A percentile compares a stretch with the other conserved stretches of the same genome.
Evolutionary conservation across 2,888 invertebrate species (phyloP).

Genomic region (Plutella xylostella): DNA sequence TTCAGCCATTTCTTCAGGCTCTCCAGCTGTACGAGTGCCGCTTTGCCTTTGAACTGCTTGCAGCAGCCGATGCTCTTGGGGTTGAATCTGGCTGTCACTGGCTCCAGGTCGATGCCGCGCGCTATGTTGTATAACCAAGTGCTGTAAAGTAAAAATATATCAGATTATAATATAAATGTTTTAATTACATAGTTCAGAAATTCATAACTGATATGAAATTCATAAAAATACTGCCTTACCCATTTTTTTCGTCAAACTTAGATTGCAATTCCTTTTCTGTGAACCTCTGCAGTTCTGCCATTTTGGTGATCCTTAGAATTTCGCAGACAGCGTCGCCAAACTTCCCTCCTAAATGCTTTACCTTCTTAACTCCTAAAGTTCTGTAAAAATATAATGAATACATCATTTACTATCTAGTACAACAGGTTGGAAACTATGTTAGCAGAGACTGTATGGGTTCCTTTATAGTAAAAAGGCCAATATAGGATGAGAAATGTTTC

Average conservation of each 20-base stretch:
- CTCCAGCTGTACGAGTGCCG: constrained; percentile 75
- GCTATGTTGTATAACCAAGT: constrained; percentile 88
- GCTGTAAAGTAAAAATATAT: constrained; percentile 60
- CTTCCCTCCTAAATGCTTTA: constrained; percentile 94
- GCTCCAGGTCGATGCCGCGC: constrained; percentile 88
- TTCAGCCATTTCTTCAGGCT: constrained; percentile 83
- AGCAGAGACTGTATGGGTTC: too few species aligned
- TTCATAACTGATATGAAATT: too few species aligned
- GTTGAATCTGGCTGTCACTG: constrained; percentile 85
- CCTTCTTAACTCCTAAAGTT: constrained; percentile 82
- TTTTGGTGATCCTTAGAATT: constrained; percentile 75
- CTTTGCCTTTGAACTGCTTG: constrained; percentile 90
- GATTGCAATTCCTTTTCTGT: constrained; percentile 77
- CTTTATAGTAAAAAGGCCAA: too few species aligned
- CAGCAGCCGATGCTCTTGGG: constrained; percentile 96
- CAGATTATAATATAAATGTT: neutral
- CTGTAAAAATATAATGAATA: constrained; percentile 27
- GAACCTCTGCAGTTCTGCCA: constrained; percentile 83
- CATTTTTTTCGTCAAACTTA: constrained; percentile 87
- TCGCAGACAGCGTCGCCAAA: constrained; percentile 86
- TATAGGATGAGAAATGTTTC: too few species aligned
- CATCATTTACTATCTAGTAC: too few species aligned
- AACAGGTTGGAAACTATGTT: too few species aligned
- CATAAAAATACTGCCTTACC: constrained; percentile 62
- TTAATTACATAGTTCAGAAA: neutral